Evolutionary conservation across 2,113 vertebrate species (phyloP).

Genomic region (Pelecanoides urinatrix): DNA sequence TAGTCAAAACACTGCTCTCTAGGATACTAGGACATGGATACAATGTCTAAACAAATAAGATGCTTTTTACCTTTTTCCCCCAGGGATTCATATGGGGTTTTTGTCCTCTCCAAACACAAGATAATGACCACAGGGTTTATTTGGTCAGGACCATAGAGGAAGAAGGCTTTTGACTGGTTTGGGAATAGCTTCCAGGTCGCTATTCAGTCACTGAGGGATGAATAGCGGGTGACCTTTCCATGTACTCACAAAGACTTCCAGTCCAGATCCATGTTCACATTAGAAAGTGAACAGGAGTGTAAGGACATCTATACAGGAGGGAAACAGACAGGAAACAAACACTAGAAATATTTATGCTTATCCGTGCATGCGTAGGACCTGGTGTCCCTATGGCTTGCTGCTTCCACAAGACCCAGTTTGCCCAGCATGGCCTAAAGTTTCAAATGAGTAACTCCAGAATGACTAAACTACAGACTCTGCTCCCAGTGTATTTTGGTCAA

Average conservation of each 20-base stretch:
- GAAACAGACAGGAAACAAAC: neutral
- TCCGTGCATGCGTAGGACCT: fast-evolving
- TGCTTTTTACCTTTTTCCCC: neutral
- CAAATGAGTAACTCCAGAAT: neutral
- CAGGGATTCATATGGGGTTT: neutral
- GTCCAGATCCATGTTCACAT: neutral
- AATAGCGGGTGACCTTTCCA: neutral
- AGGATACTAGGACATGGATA: neutral
- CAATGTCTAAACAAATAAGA: neutral
- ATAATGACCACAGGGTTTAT: neutral
- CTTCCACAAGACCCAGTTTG: neutral
- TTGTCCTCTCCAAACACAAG: neutral
- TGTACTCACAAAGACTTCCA: neutral
- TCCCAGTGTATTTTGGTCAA: neutral
- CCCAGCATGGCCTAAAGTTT: neutral
- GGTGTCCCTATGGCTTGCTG: neutral
- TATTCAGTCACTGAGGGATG: neutral
- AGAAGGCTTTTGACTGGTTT: neutral
- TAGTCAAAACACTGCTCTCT: neutral
- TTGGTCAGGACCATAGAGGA: neutral
- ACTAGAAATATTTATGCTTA: neutral
- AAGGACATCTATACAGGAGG: neutral
- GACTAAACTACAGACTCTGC: neutral
- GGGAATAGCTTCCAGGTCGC: neutral
- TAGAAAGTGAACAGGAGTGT: neutral